These are phyloP conservation scores for Eptatretus burgeri DNA, from an alignment of 2,113 vertebrate genomes.

Conservation along the genomic window DNA sequence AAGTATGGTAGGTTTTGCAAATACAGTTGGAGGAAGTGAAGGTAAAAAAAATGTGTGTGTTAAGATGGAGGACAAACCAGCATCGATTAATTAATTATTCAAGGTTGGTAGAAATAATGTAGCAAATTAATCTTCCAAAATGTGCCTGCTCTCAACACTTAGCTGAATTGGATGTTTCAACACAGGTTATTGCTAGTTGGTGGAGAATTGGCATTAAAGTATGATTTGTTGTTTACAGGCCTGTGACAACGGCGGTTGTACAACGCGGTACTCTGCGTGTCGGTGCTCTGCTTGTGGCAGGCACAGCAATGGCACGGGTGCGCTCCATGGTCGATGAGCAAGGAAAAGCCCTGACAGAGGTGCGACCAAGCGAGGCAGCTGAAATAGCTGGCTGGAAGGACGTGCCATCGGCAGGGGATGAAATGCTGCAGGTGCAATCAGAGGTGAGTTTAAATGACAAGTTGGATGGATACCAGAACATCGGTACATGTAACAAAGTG, in stretches of 20 bases:
- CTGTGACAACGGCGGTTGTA: conserved; percentile 45
- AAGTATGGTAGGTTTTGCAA: too few relatives aligned
- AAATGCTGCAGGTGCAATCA: conserved; percentile 63
- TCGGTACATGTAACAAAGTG: too few relatives aligned
- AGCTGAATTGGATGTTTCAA: not conserved
- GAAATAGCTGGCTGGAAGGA: conserved; percentile 75
- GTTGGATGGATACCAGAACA: too few relatives aligned
- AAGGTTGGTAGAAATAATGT: too few relatives aligned
- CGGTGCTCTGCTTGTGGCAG: conserved; percentile 48
- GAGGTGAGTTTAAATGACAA: conserved; percentile 25
- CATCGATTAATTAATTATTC: too few relatives aligned
- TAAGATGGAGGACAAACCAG: too few relatives aligned
- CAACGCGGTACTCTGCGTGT: conserved; percentile 48
- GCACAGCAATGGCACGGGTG: conserved; percentile 60
- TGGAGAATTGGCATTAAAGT: too few relatives aligned
- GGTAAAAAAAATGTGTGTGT: too few relatives aligned
- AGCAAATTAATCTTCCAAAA: not conserved
- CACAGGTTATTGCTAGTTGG: too few relatives aligned
- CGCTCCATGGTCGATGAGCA: conserved; percentile 62
- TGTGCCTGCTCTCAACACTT: not conserved
- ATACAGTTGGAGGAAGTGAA: too few relatives aligned
- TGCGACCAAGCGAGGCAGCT: conserved; percentile 32
- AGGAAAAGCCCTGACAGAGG: conserved; percentile 19
- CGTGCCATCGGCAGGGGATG: conserved; percentile 50
- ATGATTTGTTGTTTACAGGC: conserved; percentile 13